These are phyloP conservation scores for Actenoides hombroni DNA, from an alignment of 2,113 vertebrate species.

Conservation along the genomic window DNA sequence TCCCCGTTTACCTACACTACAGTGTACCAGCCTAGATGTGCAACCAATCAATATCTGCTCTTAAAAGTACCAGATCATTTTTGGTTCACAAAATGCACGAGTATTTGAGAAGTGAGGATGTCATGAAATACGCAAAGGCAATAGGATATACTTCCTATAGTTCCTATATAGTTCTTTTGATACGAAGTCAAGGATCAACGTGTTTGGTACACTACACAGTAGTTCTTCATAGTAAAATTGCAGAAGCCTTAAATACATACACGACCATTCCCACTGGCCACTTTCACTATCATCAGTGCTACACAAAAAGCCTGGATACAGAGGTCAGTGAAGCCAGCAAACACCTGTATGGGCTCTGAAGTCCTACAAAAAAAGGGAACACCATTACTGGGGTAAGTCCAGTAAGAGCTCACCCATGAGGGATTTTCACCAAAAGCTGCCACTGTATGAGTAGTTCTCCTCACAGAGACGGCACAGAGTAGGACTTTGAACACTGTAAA, in stretches of 20 bases:
- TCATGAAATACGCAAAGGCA: neutral
- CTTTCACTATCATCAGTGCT: rapidly evolving
- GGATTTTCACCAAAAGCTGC: neutral
- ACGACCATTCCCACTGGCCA: rapidly evolving
- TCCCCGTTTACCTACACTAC: neutral
- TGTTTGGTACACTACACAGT: neutral
- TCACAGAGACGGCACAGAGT: neutral
- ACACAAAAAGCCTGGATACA: rapidly evolving
- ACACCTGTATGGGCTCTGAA: rapidly evolving
- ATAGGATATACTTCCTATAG: too few relatives aligned
- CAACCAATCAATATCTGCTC: neutral
- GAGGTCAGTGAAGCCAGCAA: neutral
- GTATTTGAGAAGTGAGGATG: neutral
- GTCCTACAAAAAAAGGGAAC: neutral
- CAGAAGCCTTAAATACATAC: neutral
- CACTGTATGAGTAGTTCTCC: rapidly evolving
- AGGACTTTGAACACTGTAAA: neutral
- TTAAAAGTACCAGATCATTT: neutral
- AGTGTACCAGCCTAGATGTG: rapidly evolving
- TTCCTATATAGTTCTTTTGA: too few relatives aligned
- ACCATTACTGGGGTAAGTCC: neutral
- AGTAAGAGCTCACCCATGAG: rapidly evolving
- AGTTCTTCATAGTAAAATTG: neutral
- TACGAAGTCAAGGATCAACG: too few relatives aligned
- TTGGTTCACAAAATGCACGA: neutral